Evolutionary conservation across 2,888 invertebrate species (phyloP).

Genomic region (Phlogophora meticulosa): DNA sequence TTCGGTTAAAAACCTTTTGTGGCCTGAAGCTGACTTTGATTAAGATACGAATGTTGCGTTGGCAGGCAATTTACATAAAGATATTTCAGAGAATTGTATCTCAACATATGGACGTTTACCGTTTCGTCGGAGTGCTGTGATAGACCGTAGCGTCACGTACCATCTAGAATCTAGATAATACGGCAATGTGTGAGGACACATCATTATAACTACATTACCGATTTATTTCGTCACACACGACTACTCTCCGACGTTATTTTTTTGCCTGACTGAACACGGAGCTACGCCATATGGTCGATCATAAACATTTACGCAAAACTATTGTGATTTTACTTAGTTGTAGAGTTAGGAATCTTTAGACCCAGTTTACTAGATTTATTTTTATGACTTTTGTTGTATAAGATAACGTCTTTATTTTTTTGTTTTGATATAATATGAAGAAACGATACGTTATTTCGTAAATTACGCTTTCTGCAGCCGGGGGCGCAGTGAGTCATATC

Average conservation of each 20-base stretch:
- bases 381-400: too few species aligned
- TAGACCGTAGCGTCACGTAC: slow-evolving; percentile 47
- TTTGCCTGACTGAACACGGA: slow-evolving; percentile 45
- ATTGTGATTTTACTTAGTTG: slow-evolving; percentile 44
- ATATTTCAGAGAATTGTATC: slow-evolving; percentile 1
- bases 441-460: not conserved
- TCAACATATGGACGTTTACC: slow-evolving; percentile 22
- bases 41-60: not conserved
- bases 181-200: slow-evolving; percentile 58
- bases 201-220: slow-evolving; percentile 80
- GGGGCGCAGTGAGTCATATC: not conserved
- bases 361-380: not conserved
- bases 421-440: too few species aligned
- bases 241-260: slow-evolving; percentile 59
- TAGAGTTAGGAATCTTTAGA: slow-evolving; percentile 9
- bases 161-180: slow-evolving; percentile 39
- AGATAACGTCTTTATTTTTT: not conserved
- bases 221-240: slow-evolving; percentile 79
- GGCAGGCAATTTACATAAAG: not conserved
- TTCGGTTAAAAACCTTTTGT: slow-evolving; percentile 10
- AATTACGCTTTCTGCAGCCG: not conserved
- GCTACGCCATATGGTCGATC: slow-evolving; percentile 29
- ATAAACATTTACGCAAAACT: slow-evolving; percentile 48
- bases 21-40: slow-evolving; percentile 27
- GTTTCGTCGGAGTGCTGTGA: slow-evolving; percentile 31